These are phyloP conservation scores for Pachydiplax longipennis DNA, from an alignment of 2,888 invertebrate genomes.

Conservation along the genomic window DNA sequence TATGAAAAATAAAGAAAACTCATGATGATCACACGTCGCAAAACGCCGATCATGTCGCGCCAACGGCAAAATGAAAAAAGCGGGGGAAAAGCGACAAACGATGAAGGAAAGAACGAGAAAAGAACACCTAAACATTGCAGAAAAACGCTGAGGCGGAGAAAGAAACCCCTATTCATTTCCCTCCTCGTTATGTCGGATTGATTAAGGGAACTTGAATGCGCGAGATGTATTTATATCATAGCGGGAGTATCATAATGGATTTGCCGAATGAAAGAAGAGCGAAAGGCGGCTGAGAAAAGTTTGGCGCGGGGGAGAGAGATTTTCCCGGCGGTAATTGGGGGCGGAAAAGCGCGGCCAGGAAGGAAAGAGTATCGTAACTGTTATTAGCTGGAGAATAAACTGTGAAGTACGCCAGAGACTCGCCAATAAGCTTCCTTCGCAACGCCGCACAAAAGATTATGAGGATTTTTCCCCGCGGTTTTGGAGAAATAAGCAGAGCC, in stretches of 20 bases:
- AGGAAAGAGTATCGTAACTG: slow-evolving; percentile 34
- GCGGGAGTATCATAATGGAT: slow-evolving; percentile 15
- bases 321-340: background rate
- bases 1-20: no score
- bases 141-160: background rate
- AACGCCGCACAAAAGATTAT: slow-evolving; percentile 29
- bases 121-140: background rate
- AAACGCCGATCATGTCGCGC: background rate
- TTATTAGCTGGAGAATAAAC: slow-evolving; percentile 44
- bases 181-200: slow-evolving; percentile 32
- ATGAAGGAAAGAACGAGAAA: background rate
- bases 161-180: background rate
- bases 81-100: background rate
- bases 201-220: slow-evolving; percentile 36
- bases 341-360: background rate
- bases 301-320: background rate
- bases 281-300: slow-evolving; percentile 22
- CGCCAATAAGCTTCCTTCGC: slow-evolving; percentile 40
- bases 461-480: slow-evolving; percentile 17
- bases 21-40: no score
- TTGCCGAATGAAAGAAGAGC: slow-evolving; percentile 6
- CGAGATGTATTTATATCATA: background rate
- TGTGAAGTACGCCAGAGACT: slow-evolving; percentile 34
- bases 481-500: background rate
- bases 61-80: background rate